These are phyloP conservation scores for Jaculus jaculus DNA, from an alignment of 2,113 vertebrate species.

Conservation along the genomic window DNA sequence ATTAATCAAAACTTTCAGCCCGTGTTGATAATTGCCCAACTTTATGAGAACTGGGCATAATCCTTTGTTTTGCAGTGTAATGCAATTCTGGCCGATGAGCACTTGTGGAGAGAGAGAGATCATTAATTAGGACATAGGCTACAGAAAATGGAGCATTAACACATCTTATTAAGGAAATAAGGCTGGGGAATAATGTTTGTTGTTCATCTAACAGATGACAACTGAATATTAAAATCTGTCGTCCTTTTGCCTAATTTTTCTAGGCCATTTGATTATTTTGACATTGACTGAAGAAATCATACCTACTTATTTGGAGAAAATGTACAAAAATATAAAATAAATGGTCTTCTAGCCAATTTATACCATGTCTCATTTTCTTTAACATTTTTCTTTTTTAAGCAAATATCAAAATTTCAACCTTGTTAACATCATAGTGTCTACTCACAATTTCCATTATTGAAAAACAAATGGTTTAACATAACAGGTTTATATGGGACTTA, in stretches of 20 bases:
- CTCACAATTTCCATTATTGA: not conserved
- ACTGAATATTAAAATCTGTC: slow-evolving; percentile 58
- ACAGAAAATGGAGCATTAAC: not conserved
- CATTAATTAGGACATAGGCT: slow-evolving; percentile 1
- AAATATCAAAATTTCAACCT: slow-evolving; percentile 29
- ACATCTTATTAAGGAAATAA: not conserved
- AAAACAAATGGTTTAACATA: slow-evolving; percentile 32
- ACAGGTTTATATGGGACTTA: not conserved
- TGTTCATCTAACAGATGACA: slow-evolving; percentile 55
- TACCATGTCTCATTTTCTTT: not conserved
- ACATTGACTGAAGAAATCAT: slow-evolving; percentile 20
- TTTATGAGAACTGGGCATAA: slow-evolving; percentile 16
- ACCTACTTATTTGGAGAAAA: not conserved
- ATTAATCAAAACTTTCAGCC: slow-evolving; percentile 37
- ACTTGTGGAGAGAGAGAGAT: not conserved
- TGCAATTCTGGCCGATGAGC: slow-evolving; percentile 15
- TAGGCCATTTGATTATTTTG: slow-evolving; percentile 41
- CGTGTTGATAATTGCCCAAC: slow-evolving; percentile 12
- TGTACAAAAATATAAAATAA: not conserved
- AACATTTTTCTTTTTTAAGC: not conserved
- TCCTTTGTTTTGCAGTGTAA: slow-evolving; percentile 40
- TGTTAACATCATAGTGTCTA: not conserved
- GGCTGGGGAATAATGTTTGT: not conserved
- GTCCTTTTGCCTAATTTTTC: slow-evolving; percentile 45
- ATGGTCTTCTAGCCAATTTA: not conserved